Evolutionary conservation across 2,888 invertebrate genomes (phyloP).

Genomic region (Ptychoptera albimana): DNA sequence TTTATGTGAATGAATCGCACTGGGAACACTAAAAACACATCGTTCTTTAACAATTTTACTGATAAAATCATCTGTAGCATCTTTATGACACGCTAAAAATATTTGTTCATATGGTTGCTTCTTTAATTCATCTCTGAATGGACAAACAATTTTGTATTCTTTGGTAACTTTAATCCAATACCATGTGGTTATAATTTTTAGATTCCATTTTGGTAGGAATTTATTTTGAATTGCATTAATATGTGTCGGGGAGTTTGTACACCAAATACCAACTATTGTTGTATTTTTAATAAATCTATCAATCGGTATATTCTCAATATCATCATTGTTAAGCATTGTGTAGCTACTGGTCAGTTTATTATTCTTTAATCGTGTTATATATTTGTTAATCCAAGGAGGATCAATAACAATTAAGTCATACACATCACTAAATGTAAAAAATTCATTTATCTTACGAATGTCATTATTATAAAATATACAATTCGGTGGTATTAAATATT

Average conservation of each 20-base stretch:
- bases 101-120: constrained; percentile 86
- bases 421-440: constrained; percentile 32
- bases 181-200: constrained; percentile 56
- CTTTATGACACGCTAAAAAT: constrained; percentile 37
- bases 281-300: constrained; percentile 39
- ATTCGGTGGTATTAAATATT: constrained; percentile 48
- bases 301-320: constrained; percentile 55
- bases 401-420: constrained; percentile 79
- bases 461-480: constrained; percentile 52
- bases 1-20: constrained; percentile 89
- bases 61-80: constrained; percentile 10
- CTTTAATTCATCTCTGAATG: constrained; percentile 44
- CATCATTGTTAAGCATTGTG: constrained; percentile 60
- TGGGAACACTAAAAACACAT: constrained; percentile 70
- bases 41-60: constrained; percentile 32
- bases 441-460: constrained; percentile 39
- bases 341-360: constrained; percentile 51
- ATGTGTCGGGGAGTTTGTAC: constrained; percentile 70
- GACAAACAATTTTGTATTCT: constrained; percentile 46
- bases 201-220: constrained; percentile 67
- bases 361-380: constrained; percentile 62
- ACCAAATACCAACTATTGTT: constrained; percentile 75
- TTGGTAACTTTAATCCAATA: constrained; percentile 69
- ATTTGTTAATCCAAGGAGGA: constrained; percentile 96
- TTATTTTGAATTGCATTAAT: constrained; percentile 46